Evolutionary conservation across 2,797 vertebrate genomes (phyloP).

Genomic region (Molossus alvarezi): DNA sequence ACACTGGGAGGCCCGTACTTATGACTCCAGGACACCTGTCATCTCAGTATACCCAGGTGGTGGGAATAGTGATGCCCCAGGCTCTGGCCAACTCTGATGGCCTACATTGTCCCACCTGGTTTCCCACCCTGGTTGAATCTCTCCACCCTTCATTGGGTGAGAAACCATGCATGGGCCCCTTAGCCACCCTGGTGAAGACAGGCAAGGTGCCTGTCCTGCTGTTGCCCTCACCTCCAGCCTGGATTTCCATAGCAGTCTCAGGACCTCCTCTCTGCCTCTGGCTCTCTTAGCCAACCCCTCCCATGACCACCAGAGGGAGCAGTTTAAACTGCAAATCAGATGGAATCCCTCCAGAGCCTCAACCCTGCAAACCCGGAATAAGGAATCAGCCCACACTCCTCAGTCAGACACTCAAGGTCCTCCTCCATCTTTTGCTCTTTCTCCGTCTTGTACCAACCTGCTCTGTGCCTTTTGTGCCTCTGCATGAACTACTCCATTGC

Average conservation of each 20-base stretch:
- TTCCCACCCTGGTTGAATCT: neutral
- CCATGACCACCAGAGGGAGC: conserved; percentile 34
- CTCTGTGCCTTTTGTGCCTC: neutral
- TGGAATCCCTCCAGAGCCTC: neutral
- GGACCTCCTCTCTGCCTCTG: neutral
- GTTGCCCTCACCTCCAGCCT: neutral
- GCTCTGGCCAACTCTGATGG: neutral
- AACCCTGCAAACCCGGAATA: neutral
- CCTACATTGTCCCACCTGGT: neutral
- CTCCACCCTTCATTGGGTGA: neutral
- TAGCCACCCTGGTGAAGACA: neutral
- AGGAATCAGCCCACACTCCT: neutral
- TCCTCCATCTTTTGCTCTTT: neutral
- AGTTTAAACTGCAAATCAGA: conserved; percentile 10
- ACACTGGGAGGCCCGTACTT: neutral
- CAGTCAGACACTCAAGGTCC: neutral
- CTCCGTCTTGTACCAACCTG: neutral
- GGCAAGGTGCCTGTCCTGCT: neutral
- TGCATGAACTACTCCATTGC: neutral
- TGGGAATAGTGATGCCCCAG: neutral
- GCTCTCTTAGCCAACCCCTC: neutral
- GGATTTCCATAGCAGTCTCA: neutral
- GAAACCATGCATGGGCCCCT: fast-evolving
- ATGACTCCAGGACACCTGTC: neutral
- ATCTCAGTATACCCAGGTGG: neutral